phyloP scores from a whole-genome alignment of 2,113 vertebrate genomes.

The Kryptolebias marmoratus region DNA sequence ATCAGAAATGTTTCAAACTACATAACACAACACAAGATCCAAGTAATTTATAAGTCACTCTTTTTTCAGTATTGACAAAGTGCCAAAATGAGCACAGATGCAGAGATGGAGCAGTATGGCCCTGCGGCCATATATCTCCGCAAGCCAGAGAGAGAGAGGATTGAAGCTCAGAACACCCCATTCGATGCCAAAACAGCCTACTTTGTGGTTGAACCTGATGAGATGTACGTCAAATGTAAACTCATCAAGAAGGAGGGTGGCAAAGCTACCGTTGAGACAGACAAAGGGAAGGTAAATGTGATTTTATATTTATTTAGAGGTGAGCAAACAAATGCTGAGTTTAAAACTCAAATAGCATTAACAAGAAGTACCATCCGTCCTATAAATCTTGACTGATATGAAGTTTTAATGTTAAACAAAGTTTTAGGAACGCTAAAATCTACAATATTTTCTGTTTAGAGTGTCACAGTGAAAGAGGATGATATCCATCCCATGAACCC shows the following conservation, averaged over 20 bases:
- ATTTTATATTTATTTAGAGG: no score
- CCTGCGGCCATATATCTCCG: constrained; percentile 59
- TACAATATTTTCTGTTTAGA: constrained; percentile 38
- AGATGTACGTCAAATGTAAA: constrained; percentile 72
- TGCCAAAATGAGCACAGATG: constrained; percentile 67
- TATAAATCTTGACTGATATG: background rate
- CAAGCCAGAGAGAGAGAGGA: constrained; percentile 64
- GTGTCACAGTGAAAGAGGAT: constrained; percentile 78
- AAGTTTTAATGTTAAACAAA: background rate
- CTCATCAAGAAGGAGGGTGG: constrained; percentile 59
- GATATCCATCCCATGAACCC: constrained; percentile 79
- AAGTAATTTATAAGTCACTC: background rate
- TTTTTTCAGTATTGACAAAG: constrained; percentile 34
- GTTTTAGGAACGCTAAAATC: background rate
- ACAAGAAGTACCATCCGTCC: no score
- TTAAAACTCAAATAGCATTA: background rate
- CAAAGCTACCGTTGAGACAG: constrained; percentile 66
- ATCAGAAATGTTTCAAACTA: constrained; percentile 1
- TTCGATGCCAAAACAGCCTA: constrained; percentile 70
- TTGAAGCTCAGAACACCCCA: constrained; percentile 62
- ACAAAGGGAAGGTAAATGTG: constrained; percentile 27
- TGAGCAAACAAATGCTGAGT: background rate
- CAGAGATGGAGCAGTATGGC: constrained; percentile 63
- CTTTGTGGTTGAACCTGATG: constrained; percentile 49
- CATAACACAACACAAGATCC: background rate